These are phyloP conservation scores for Scotopteryx bipunctaria DNA, from an alignment of 2,888 invertebrate species.

Conservation along the genomic window DNA sequence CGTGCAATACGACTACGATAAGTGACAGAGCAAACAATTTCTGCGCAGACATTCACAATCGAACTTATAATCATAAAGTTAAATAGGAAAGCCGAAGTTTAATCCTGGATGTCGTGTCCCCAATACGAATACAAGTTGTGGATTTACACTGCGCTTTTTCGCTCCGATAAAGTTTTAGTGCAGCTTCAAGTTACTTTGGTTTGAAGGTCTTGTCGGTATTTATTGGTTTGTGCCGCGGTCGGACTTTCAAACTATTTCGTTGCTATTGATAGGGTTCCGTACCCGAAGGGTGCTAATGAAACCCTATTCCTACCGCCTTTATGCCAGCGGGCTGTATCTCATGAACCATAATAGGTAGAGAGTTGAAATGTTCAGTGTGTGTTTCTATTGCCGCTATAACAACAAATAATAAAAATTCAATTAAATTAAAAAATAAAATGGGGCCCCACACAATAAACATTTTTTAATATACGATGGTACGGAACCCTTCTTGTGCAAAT, in stretches of 20 bases:
- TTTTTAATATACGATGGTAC: no score
- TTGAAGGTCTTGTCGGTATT: slow-evolving; percentile 18
- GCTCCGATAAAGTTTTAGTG: slow-evolving; percentile 23
- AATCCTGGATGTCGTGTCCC: slow-evolving; percentile 36
- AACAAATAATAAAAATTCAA: no score
- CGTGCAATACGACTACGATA: neutral
- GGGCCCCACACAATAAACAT: no score
- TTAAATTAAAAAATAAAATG: no score
- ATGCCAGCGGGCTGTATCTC: no score
- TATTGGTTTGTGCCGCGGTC: slow-evolving; percentile 14
- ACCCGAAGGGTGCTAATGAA: no score
- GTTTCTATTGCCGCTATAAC: no score
- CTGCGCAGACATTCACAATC: slow-evolving; percentile 33
- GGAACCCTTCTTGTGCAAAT: no score
- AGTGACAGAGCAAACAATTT: slow-evolving; percentile 21
- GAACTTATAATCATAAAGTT: slow-evolving; percentile 47
- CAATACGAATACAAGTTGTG: slow-evolving; percentile 20
- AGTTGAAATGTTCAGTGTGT: no score
- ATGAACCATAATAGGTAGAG: no score
- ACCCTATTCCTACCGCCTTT: no score
- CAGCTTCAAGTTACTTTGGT: slow-evolving; percentile 23
- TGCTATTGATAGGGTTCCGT: slow-evolving; percentile 8
- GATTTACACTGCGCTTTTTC: slow-evolving; percentile 24
- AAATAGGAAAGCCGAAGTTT: slow-evolving; percentile 49
- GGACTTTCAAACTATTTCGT: slow-evolving; percentile 10